These are phyloP conservation scores for Gavia stellata DNA, from an alignment of 2,113 vertebrate genomes.

Conservation along the genomic window DNA sequence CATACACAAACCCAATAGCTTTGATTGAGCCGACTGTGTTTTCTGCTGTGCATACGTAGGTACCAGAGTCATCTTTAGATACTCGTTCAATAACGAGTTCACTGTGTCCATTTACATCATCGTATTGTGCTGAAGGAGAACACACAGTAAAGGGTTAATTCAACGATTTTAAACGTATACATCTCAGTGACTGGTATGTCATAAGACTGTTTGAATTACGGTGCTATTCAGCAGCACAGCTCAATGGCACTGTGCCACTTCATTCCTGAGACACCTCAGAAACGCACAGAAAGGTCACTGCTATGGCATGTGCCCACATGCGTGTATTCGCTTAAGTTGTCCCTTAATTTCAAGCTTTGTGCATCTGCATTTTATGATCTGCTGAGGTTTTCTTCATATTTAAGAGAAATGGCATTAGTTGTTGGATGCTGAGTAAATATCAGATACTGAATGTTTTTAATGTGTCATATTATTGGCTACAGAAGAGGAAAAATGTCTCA, in stretches of 20 bases:
- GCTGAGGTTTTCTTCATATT: not conserved
- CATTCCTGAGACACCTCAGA: not conserved
- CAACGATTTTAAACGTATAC: not conserved
- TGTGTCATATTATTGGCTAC: not conserved
- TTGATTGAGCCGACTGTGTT: slow-evolving; percentile 87
- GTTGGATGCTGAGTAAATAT: not conserved
- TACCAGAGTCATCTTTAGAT: slow-evolving; percentile 88
- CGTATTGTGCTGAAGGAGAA: slow-evolving; percentile 76
- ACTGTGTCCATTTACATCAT: slow-evolving; percentile 79
- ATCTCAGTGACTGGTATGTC: not conserved
- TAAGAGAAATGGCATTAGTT: not conserved
- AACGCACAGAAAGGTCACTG: not conserved
- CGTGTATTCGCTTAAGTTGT: not conserved
- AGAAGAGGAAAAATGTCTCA: not conserved
- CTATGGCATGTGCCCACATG: not conserved
- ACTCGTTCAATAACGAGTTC: slow-evolving; percentile 88
- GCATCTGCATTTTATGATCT: not conserved
- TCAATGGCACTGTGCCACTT: not conserved
- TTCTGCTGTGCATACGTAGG: slow-evolving; percentile 89
- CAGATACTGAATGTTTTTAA: not conserved
- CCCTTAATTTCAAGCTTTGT: not conserved
- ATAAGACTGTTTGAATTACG: not conserved
- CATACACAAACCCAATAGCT: slow-evolving; percentile 87
- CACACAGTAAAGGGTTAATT: not conserved
- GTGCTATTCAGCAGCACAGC: not conserved